phyloP scores from a whole-genome alignment of 2,113 vertebrate species.

The Myiagra hebetior region DNA sequence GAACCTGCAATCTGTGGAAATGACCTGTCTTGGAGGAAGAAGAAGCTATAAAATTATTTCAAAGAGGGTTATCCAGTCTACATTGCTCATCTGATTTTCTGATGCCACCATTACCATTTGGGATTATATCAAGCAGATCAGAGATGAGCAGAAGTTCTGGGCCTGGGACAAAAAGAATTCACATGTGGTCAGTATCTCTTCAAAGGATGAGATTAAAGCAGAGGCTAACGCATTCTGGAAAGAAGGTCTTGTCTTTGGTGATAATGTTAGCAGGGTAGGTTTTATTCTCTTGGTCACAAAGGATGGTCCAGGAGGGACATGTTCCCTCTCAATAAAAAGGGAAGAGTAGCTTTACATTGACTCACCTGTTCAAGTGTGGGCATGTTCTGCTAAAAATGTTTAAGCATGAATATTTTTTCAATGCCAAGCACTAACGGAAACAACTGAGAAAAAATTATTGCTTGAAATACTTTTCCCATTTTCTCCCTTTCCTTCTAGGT shows the following conservation, averaged over 20 bases:
- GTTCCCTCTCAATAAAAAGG: neutral
- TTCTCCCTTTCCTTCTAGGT: neutral
- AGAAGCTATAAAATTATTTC: neutral
- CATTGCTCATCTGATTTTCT: neutral
- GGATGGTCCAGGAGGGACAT: neutral
- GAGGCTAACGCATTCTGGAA: neutral
- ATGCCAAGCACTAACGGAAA: neutral
- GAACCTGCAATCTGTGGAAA: neutral
- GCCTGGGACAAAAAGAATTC: neutral
- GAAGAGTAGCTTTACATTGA: neutral
- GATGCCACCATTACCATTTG: neutral
- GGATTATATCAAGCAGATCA: neutral
- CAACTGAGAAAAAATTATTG: neutral
- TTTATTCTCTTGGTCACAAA: neutral
- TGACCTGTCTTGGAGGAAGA: neutral
- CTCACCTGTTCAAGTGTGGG: neutral
- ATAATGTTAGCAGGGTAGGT: neutral
- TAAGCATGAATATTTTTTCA: neutral
- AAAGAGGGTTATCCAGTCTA: neutral
- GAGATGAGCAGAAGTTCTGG: neutral
- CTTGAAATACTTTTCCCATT: neutral
- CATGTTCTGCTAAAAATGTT: neutral
- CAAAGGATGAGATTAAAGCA: neutral
- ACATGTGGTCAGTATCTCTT: neutral
- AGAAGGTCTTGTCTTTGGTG: neutral